Evolutionary conservation across 2,888 invertebrate species (phyloP).

Genomic region (Meganola albula): DNA sequence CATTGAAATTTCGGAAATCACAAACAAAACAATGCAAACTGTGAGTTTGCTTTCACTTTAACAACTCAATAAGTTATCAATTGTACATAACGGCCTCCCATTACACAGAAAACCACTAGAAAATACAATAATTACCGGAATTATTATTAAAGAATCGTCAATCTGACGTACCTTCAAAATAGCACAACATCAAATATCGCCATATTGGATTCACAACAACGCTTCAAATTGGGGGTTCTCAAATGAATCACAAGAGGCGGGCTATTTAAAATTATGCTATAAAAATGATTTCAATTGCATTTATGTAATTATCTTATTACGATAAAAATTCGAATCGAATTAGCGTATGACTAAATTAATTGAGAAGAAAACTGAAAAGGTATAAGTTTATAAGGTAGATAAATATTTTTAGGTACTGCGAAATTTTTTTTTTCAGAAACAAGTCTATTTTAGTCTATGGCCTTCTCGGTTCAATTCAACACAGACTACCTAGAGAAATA

Average conservation of each 20-base stretch:
- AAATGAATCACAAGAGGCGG: slow-evolving; percentile 53
- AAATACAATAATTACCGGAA: slow-evolving; percentile 64
- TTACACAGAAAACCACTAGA: slow-evolving; percentile 40
- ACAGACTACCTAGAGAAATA: no score
- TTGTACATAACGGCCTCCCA: slow-evolving; percentile 32
- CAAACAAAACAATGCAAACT: slow-evolving; percentile 76
- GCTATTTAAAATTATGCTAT: slow-evolving; percentile 47
- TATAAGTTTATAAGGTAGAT: no score
- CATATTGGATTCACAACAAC: slow-evolving; percentile 86
- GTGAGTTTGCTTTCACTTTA: slow-evolving; percentile 57
- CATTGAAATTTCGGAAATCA: slow-evolving; percentile 68
- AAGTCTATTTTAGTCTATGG: slow-evolving; percentile 24
- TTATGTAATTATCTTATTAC: no score
- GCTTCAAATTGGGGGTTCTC: slow-evolving; percentile 79
- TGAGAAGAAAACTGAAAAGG: no score
- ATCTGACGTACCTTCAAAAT: slow-evolving; percentile 78
- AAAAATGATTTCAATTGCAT: no score
- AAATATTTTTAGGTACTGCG: background rate
- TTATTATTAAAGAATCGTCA: slow-evolving; percentile 73
- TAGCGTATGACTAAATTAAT: no score
- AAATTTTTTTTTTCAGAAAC: background rate
- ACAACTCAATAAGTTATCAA: slow-evolving; percentile 37
- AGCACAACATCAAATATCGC: slow-evolving; percentile 79
- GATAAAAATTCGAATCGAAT: no score
- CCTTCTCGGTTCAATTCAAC: no score